These are phyloP conservation scores for Percopsis omiscomaycus DNA, from an alignment of 2,797 vertebrate species.

Conservation along the genomic window DNA sequence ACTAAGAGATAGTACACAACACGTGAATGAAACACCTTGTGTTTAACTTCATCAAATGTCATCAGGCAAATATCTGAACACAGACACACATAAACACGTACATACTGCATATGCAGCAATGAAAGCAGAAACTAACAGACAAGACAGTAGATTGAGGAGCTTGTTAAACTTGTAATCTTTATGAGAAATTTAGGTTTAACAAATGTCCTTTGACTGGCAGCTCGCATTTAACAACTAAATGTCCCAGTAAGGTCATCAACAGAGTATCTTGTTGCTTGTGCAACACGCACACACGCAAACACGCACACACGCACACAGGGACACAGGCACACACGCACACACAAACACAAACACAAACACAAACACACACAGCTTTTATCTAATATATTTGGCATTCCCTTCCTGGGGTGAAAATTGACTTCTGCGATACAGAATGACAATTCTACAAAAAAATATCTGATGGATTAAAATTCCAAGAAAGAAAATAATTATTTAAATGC, in stretches of 20 bases:
- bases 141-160: conserved; percentile 6
- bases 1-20: too few species aligned
- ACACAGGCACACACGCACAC: background rate
- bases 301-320: background rate
- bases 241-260: too few species aligned
- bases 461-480: background rate
- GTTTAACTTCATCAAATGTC: too few species aligned
- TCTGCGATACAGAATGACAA: conserved; percentile 34
- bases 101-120: too few species aligned
- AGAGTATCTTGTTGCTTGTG: too few species aligned
- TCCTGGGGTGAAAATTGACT: conserved; percentile 39
- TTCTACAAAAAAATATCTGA: conserved; percentile 42
- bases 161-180: conserved; percentile 17
- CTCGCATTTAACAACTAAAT: conserved; percentile 5
- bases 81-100: too few species aligned
- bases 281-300: background rate
- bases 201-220: conserved; percentile 23
- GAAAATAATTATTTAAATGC: background rate
- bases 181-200: too few species aligned
- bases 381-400: conserved; percentile 48
- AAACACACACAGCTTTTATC: conserved; percentile 19
- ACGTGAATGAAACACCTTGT: too few species aligned
- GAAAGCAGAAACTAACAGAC: too few species aligned
- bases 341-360: conserved; percentile 6
- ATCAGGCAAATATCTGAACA: too few species aligned